These are phyloP conservation scores for Thysanoteuthis rhombus DNA, from an alignment of 2,888 invertebrate species.

Conservation along the genomic window DNA sequence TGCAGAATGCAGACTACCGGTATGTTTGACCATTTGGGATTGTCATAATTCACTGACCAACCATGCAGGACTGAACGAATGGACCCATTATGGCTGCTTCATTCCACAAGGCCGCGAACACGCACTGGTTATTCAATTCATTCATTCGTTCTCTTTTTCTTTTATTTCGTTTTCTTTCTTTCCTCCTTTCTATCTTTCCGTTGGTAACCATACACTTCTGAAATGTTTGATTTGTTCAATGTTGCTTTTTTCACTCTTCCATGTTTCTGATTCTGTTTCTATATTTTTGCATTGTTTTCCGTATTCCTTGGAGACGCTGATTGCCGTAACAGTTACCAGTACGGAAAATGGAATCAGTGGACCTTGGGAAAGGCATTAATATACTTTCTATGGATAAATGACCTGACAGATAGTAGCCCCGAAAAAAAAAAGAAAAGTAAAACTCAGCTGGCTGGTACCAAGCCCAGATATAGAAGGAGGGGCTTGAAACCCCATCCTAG, in stretches of 20 bases:
- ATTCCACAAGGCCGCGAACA: not conserved
- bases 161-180: not conserved
- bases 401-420: no score
- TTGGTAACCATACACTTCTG: no score
- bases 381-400: no score
- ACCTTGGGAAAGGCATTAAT: no score
- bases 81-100: not conserved
- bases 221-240: not conserved
- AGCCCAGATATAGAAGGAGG: no score
- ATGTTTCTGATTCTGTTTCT: not conserved
- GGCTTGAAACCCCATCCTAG: no score
- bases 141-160: not conserved
- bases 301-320: no score
- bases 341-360: no score
- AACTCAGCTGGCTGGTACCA: no score
- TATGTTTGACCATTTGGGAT: not conserved
- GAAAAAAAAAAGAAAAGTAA: no score
- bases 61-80: not conserved
- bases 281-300: not conserved
- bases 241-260: not conserved
- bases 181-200: not conserved
- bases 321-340: no score
- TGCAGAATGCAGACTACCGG: not conserved
- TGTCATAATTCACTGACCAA: not conserved
- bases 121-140: not conserved